Conservation (phyloP, 2,888 invertebrate genomes). For the Eupithecia vulgata region DNA sequence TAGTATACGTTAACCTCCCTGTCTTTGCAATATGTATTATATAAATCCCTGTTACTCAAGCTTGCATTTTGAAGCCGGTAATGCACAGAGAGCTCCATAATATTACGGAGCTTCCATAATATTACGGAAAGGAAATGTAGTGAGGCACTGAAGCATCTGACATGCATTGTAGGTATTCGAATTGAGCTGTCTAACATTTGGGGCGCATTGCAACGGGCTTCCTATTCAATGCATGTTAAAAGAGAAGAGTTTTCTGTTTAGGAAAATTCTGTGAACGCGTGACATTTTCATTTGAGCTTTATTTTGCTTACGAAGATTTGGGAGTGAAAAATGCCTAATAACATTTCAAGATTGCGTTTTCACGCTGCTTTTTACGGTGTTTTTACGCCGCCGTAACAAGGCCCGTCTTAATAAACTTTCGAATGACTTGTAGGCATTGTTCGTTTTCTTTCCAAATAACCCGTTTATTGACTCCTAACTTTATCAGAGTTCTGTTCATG, state of each 20-base stretch:
- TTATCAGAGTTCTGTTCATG: background rate
- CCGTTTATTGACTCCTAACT: background rate
- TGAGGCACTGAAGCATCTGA: background rate
- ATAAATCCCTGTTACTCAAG: background rate
- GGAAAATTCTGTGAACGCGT: background rate
- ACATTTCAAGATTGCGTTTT: slow-evolving; percentile 8
- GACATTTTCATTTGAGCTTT: background rate
- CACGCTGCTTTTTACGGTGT: slow-evolving; percentile 6
- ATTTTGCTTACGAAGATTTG: background rate
- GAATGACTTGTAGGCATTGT: background rate
- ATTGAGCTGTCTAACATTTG: background rate
- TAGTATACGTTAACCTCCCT: background rate
- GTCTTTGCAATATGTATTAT: background rate
- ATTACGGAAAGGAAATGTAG: slow-evolving; percentile 9
- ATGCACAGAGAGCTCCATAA: slow-evolving; percentile 1
- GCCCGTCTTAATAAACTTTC: background rate
- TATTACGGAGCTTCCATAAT: background rate
- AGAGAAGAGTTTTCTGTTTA: background rate
- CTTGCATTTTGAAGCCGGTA: slow-evolving; percentile 5
- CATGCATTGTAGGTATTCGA: background rate
- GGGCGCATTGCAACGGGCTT: background rate
- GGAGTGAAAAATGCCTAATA: background rate
- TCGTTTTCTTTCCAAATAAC: slow-evolving; percentile 7
- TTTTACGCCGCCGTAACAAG: slow-evolving; percentile 2
- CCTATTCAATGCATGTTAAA: background rate